Base-by-base conservation (phyloP, 1,140 invertebrate species). In the Drosophila ercepeae region DNA sequence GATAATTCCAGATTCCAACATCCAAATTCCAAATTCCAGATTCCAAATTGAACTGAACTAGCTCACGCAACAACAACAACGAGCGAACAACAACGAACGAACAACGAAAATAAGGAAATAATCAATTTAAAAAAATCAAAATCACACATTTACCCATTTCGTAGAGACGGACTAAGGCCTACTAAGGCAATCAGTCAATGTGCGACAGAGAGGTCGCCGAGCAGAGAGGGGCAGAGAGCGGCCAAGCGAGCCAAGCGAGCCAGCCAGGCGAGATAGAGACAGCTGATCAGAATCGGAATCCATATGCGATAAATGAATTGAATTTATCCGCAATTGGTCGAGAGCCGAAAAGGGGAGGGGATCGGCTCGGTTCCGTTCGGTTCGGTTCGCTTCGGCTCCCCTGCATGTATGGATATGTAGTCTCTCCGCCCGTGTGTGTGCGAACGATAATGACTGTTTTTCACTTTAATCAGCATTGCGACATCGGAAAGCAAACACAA, bases 321-420 rank as follows among this genome's bases (percentile, higher is more conserved):
- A 89, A 89, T 89, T 89, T 89, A 89, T 89, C 88, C 88, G 88
- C 88, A 89, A 89, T 89, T 89, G 88, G 88, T 89, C 78, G 88
- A 82, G 75, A 18, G 16, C 7, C 2, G 27, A 19, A 39, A 53
- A 25, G 58, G 39, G 57, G 11, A 32, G 46, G 27, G 45, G 63
- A 11, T 32, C 36, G 50, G 18, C 19, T 39, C 32, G 19, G 44
- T 54, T n/a, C 4, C 11, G 60, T 29, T 29, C 34, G 50, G 18
- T 16, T 27, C 32, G 27, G 44, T 54, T 2, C 4, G n/a, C n/a
- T n/a, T n/a, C n/a, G n/a, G n/a, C n/a, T n/a, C n/a, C n/a, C n/a
- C n/a, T n/a, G n/a, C n/a, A n/a, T 52, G 25, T 53, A 23, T 41
- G 46, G 48, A 41, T 44, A 52, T 42, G 54, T 53, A 36, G n/a